A percentile compares a stretch with the other conserved stretches of the same genome.
Conservation (phyloP, 2,888 invertebrate genomes). For the Rhagonycha fulva region DNA sequence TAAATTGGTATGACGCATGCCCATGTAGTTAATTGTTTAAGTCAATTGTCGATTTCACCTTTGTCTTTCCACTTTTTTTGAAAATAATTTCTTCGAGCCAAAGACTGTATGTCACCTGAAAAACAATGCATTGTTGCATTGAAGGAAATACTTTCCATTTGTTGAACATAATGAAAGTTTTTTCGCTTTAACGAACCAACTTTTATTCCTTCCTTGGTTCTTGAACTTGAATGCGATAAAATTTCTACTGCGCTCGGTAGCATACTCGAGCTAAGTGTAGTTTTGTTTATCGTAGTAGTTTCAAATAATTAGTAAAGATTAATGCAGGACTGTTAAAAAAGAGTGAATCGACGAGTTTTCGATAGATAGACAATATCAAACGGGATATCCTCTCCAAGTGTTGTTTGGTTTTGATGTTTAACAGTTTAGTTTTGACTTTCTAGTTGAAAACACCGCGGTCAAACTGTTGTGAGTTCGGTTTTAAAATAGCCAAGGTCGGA, state of each 20-base stretch:
- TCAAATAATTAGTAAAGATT: neutral
- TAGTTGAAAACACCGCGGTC: slow-evolving; percentile 21
- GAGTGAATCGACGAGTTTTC: neutral
- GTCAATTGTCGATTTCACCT: neutral
- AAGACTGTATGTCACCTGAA: neutral
- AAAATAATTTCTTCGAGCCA: neutral
- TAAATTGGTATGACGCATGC: neutral
- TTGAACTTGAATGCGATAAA: neutral
- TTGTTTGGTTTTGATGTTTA: slow-evolving; percentile 10
- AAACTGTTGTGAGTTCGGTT: neutral
- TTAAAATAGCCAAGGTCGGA: slow-evolving; percentile 16
- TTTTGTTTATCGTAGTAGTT: neutral
- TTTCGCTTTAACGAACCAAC: neutral
- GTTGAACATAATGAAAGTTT: neutral
- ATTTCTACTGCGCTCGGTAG: neutral
- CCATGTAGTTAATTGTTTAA: neutral
- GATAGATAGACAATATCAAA: neutral
- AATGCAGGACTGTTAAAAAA: neutral
- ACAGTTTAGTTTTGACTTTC: slow-evolving; percentile 28
- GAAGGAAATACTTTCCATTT: neutral
- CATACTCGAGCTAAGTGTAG: neutral
- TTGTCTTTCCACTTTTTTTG: neutral
- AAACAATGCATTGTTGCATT: neutral
- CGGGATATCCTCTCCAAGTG: neutral
- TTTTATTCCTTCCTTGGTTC: neutral